Conservation (phyloP, 2,888 invertebrate genomes). For the Monopis laevigella region DNA sequence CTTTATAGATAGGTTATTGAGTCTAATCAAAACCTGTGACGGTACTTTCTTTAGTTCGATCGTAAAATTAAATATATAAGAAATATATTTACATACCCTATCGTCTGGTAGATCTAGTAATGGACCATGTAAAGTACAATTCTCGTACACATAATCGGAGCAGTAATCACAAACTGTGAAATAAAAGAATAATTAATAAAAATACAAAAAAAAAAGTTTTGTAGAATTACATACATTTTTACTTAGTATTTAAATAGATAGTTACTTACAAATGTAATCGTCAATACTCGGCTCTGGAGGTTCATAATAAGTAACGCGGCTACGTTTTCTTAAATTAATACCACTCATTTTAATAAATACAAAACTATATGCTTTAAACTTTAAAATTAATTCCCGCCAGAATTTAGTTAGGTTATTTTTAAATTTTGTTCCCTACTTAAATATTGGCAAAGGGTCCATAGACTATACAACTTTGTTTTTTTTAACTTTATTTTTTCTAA, state of each 20-base stretch:
- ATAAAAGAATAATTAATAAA: not conserved
- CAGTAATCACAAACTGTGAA: constrained; percentile 33
- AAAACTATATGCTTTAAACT: too few species aligned
- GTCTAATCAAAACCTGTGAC: too few species aligned
- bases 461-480: too few species aligned
- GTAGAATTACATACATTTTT: too few species aligned
- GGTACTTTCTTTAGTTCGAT: too few species aligned
- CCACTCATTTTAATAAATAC: not conserved
- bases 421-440: too few species aligned
- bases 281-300: constrained; percentile 30
- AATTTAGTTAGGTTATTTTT: too few species aligned
- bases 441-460: too few species aligned
- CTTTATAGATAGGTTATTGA: too few species aligned
- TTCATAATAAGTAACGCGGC: constrained; percentile 29
- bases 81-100: constrained; percentile 25
- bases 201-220: too few species aligned
- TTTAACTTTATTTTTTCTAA: too few species aligned
- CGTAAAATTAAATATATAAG: not conserved
- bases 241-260: constrained; percentile 8
- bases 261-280: constrained; percentile 29
- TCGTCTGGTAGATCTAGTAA: constrained; percentile 36
- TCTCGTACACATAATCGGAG: constrained; percentile 36
- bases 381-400: too few species aligned
- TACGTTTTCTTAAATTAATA: constrained; percentile 1
- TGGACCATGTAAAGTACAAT: constrained; percentile 39